Base-by-base conservation (phyloP, 1,140 invertebrate species). In the Microplitis demolitor region DNA sequence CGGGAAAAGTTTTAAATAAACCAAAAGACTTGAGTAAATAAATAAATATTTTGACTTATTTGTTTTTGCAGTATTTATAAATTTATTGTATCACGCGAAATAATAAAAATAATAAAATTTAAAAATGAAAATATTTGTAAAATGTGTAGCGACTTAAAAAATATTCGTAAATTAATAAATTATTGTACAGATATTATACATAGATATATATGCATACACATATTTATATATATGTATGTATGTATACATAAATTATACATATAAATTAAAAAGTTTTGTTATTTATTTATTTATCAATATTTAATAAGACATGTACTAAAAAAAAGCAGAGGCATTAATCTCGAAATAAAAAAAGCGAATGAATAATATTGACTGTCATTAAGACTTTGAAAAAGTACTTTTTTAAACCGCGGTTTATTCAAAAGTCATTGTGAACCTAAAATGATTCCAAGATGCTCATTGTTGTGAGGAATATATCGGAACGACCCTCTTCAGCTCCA, bases 111-210 rank as follows among this genome's bases (percentile, higher is more conserved):
- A 14, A 67, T 33, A n/a, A 58, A 51, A 66, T 54, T 62, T 60
- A 56, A 78, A 66, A 73, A 70, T 77, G 76, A 69, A 82, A 82
- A 77, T 81, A 84, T 82, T 82, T 84, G 85, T 87, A 84, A 84
- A 83, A 16, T 54, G 24, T 82, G 83, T 87, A 87, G 81, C 82
- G 39, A 45, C 39, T 45, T 11, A 45, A 77, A 71, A 64, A 77
- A 64, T 66, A 78, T 78, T 74, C 75, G 76, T 79, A 77, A 76
- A 80, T 74, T 85, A 85, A 85, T 87, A 87, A 87, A 86, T 87
- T 87, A 60, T 60, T 60, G 58, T 60, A 60, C 35, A 69, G 45
- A 66, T 13, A 39, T 66, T 9, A 50, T 51, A 64, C 1, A 8
- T 39, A 64, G 4, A 56, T n/a, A 14, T 33, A 34, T 31, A 33